These are phyloP conservation scores for Argyresthia albistria DNA, from an alignment of 2,888 invertebrate species.

Conservation along the genomic window DNA sequence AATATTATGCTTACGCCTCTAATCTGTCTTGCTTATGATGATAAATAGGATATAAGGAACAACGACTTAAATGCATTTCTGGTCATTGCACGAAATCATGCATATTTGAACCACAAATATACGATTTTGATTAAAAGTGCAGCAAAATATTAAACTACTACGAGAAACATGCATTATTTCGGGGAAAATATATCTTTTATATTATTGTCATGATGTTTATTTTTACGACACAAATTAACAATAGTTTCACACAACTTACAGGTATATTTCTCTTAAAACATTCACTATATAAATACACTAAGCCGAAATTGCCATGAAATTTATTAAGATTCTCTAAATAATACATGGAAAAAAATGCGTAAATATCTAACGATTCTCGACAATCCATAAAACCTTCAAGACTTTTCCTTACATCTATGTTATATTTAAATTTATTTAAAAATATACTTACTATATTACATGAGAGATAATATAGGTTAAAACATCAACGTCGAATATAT, in stretches of 20 bases:
- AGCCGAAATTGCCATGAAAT: conserved; percentile 11
- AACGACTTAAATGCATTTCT: conserved; percentile 44
- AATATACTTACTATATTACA: conserved; percentile 26
- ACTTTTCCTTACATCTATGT: neutral
- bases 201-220: conserved; percentile 62
- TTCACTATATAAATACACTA: conserved; percentile 8
- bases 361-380: too few species aligned
- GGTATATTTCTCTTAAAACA: neutral
- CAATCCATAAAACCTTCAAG: neutral
- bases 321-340: conserved; percentile 7
- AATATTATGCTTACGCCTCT: neutral
- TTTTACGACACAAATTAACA: conserved; percentile 17
- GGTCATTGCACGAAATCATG: conserved; percentile 17
- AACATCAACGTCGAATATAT: conserved; percentile 50
- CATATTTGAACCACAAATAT: too few species aligned
- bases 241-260: conserved; percentile 5
- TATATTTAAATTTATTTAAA: neutral
- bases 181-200: conserved; percentile 46
- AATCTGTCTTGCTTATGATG: neutral
- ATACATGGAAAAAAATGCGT: conserved; percentile 13
- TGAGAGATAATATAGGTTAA: conserved; percentile 23
- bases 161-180: conserved; percentile 14
- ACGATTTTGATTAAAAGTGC: conserved; percentile 7
- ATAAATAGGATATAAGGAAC: conserved; percentile 29
- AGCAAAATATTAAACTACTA: neutral